Evolutionary conservation across 2,113 vertebrate genomes (phyloP).

Genomic region (Pteruthius melanotis): DNA sequence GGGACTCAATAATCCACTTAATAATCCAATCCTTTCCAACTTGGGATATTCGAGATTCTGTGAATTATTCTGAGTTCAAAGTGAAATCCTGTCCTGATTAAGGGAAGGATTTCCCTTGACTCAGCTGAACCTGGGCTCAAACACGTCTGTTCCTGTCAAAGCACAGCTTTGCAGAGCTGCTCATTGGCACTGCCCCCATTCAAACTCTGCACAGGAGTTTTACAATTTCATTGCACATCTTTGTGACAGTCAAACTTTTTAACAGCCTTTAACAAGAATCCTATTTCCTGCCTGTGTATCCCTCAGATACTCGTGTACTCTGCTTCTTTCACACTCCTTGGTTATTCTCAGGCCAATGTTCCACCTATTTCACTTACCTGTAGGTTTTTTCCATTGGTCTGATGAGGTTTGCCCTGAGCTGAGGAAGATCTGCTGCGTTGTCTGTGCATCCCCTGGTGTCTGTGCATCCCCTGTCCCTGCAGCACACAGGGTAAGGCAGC

Average conservation of each 20-base stretch:
- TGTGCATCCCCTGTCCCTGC: not conserved
- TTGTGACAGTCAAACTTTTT: not conserved
- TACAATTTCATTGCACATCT: not conserved
- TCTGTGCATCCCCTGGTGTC: too few relatives aligned
- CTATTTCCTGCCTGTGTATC: not conserved
- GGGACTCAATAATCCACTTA: not conserved
- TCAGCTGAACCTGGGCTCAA: not conserved
- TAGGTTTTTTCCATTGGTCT: not conserved
- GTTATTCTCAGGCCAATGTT: not conserved
- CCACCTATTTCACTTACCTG: not conserved
- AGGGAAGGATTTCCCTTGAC: not conserved
- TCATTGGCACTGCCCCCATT: not conserved
- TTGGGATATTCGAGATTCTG: not conserved
- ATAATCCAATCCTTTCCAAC: not conserved
- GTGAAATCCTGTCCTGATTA: not conserved
- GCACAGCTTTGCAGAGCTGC: not conserved
- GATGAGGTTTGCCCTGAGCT: not conserved
- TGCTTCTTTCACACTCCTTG: not conserved
- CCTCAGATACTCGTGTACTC: not conserved
- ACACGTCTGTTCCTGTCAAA: not conserved
- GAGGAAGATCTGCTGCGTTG: not conserved
- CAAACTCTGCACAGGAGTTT: not conserved
- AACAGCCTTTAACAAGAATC: not conserved
- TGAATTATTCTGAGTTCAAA: not conserved
- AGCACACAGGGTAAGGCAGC: accelerated